A percentile compares a stretch with the other conserved stretches of the same genome.
Conservation (phyloP, 2,113 vertebrate species). For the Balaenoptera acutorostrata region DNA sequence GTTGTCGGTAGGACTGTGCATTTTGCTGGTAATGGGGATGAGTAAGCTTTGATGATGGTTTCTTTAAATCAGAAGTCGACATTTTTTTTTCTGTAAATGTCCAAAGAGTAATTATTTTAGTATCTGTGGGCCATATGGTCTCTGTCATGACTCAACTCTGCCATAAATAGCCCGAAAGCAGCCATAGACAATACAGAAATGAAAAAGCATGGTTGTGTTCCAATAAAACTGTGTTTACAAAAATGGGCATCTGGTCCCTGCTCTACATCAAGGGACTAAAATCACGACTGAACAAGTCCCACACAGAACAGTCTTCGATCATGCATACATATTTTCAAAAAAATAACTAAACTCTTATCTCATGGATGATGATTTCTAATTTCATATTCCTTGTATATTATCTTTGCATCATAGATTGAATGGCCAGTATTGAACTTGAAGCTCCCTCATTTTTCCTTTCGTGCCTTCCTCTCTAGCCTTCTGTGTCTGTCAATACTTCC, state of each 20-base stretch:
- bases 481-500: neutral
- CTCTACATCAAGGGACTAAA: neutral
- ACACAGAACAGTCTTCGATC: neutral
- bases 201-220: neutral
- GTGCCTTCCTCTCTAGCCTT: neutral
- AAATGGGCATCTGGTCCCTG: neutral
- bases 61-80: neutral
- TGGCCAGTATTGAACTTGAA: neutral
- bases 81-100: neutral
- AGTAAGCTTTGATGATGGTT: neutral
- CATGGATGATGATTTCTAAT: neutral
- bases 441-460: neutral
- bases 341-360: neutral
- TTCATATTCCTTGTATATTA: neutral
- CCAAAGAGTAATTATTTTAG: constrained; percentile 23
- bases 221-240: neutral
- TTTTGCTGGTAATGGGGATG: neutral
- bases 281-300: neutral
- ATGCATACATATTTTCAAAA: neutral
- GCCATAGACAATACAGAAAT: neutral
- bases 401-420: neutral
- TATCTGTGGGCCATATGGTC: neutral
- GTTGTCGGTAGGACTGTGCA: neutral
- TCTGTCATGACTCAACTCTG: neutral
- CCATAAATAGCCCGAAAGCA: neutral